Evolutionary conservation across 2,113 vertebrate genomes (phyloP).

Genomic region (Pontoporia blainvillei): DNA sequence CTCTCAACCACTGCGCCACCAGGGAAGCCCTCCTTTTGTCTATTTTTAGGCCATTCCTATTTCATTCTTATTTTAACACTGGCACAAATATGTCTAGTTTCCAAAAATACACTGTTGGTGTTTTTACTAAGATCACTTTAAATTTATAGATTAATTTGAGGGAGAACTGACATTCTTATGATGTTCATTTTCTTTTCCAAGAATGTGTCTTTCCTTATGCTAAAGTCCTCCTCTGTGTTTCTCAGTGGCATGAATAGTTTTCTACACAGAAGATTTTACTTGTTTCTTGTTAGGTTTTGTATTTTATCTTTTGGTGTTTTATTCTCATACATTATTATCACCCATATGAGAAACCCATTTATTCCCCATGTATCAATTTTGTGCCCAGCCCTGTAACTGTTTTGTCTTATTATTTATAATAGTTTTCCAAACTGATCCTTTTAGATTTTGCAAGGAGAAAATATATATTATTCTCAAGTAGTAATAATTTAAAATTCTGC

Average conservation of each 20-base stretch:
- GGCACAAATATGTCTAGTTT: background rate
- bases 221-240: background rate
- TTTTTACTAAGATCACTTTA: conserved; percentile 13
- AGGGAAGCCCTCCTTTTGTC: too few relatives aligned
- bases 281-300: background rate
- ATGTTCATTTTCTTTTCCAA: background rate
- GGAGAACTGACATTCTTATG: background rate
- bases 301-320: background rate
- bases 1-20: too few relatives aligned
- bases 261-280: background rate
- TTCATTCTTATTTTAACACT: conserved; percentile 15
- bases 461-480: background rate
- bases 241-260: background rate
- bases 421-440: background rate
- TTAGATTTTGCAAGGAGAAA: background rate
- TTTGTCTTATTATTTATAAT: background rate
- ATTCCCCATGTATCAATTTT: background rate
- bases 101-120: background rate
- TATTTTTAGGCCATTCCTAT: conserved; percentile 19
- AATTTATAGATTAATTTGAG: background rate
- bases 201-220: background rate
- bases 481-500: background rate
- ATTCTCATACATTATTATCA: background rate
- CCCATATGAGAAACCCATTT: background rate
- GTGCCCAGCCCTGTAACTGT: background rate